Evolutionary conservation across 2,888 invertebrate species (phyloP), one percentile per base, ranked within the genome.

Genomic region (Agrenia bidenticulata): DNA sequence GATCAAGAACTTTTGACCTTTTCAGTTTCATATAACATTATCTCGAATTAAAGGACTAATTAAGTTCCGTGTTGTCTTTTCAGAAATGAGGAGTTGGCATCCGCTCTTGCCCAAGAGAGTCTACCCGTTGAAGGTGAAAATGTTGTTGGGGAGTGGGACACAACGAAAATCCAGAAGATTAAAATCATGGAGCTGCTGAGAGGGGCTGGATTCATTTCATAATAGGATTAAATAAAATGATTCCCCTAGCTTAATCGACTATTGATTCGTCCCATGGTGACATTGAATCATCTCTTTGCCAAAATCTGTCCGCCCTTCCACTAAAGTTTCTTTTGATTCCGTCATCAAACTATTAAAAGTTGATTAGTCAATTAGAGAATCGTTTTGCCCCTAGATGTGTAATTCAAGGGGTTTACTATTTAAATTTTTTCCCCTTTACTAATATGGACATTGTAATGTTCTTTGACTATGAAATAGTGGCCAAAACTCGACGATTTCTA

Each of bases 161-260:
- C 76, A 1, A 71, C 70, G 58, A 76, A 74, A 63, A 76, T 76
- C 54, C 68, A 67, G 32, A 64, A 70, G 61, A 70, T 70, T 17
- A 70, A 67, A 68, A 70, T 76, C 9, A 61, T 67, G 37, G 74
- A 70, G 57, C 61, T 76, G 26, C 62, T 76, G n/a, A 27, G 61
- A n/a, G 74, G 73, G 13, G 76, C 76, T 21, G 76, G 76, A 17
- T 66, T 76, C 53, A 68, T 73, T 60, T 69, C 63, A 65, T 51
- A 53, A 63, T 45, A 13, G 50, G 19, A 49, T 17, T 45, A 45
- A 19, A 4, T 9, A 5, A 45, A 45, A 45, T 32, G 32, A 49
- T 49, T 49, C 49, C 21, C 15, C 49, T 21, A 19, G 4, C 49
- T 49, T n/a, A 19, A n/a, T 49, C 13, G 17, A 5, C 13, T 21